Evolutionary conservation across 2,797 vertebrate genomes (phyloP), one percentile per base, ranked within the genome.

Genomic region (Spatula versicolor): DNA sequence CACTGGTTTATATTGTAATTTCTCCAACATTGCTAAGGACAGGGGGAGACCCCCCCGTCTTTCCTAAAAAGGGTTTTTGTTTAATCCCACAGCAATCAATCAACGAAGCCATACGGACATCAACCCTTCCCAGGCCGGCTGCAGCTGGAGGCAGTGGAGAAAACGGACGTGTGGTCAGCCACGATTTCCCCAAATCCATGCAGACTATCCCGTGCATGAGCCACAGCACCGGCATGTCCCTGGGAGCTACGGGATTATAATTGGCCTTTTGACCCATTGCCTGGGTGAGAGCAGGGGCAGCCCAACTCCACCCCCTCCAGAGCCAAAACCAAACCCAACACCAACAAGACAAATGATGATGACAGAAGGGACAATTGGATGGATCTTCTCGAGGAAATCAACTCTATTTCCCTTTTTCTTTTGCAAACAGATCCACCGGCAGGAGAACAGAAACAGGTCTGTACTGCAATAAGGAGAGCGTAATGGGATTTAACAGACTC

Each of bases 121-220:
- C 99, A 97, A 99, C 99, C 83, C 98, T 99, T 98, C 98, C 99
- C 96, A 98, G 99, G 96, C 98, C 99, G 89, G 99, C 99, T 26
- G 98, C 99, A 94, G 98, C 99, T 41, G 98, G 97, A 97, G 98
- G 98, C 95, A 98, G 98, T 23, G 99, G 99, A 83, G 99, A 99
- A 97, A 99, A 99, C 13, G 99, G 99, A 96, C 98, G 99, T 93
- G 98, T 99, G 96, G 98, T 99, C 97, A 98, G 98, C 98, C 99
- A 99, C 35, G 99, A 99, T 98, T 99, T 99, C 97, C 98, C 99
- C 97, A 99, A 99, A 98, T 98, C 99, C 93, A 98, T 99, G 98
- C 99, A 99, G 98, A 99, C 99, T 5, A 98, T 99, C 96, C 99
- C 99, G 86, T 99, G 99, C 98, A 99, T 99, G 99, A 99, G 99